Conservation (phyloP, 2,888 invertebrate genomes). For the Rotaria magnacalcarata region DNA sequence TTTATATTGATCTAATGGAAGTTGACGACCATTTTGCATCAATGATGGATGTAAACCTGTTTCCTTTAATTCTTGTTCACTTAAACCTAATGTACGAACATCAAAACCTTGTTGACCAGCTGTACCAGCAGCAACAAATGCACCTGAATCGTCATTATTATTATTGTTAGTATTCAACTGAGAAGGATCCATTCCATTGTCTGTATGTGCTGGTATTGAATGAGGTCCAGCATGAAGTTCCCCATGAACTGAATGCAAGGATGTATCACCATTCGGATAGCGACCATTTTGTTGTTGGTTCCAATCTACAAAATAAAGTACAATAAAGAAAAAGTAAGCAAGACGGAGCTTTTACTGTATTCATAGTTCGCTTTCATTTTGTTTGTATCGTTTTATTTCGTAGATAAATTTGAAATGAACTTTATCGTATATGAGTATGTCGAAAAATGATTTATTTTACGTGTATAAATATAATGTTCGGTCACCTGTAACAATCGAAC, state of each 20-base stretch:
- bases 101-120: slow-evolving; percentile 16
- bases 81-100: slow-evolving; percentile 25
- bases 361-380: background rate
- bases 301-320: background rate
- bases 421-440: background rate
- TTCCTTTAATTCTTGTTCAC: slow-evolving; percentile 4
- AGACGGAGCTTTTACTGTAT: background rate
- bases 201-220: slow-evolving; percentile 18
- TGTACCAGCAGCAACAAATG: slow-evolving; percentile 26
- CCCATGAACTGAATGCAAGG: slow-evolving; percentile 10
- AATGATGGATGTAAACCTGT: slow-evolving; percentile 19
- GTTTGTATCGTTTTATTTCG: background rate
- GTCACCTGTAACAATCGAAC: background rate
- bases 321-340: background rate
- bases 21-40: background rate
- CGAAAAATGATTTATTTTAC: background rate
- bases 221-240: slow-evolving; percentile 23
- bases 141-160: background rate
- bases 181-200: background rate
- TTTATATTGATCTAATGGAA: slow-evolving; percentile 36
- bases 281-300: background rate
- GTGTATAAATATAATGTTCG: slow-evolving; percentile 3
- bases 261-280: background rate
- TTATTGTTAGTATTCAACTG: background rate
- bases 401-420: background rate